Base-by-base conservation (phyloP, 1,140 invertebrate species). In the Aphelinus atriplicis region DNA sequence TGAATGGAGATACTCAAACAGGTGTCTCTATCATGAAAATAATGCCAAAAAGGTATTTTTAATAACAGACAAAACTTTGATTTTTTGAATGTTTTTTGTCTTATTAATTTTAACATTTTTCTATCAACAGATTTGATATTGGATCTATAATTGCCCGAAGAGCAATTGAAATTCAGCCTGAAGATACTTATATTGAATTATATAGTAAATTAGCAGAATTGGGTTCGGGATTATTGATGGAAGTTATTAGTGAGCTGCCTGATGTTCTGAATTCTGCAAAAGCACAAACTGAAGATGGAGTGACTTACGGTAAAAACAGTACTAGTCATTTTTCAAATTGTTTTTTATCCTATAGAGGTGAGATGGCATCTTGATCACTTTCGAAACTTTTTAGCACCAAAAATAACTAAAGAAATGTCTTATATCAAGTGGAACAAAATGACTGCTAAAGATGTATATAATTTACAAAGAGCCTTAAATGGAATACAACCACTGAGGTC, bases 21-120 rank as follows among this genome's bases (percentile, higher is more conserved):
- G 97, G 97, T 55, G 89, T 98, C 48, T 94, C 95, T 3, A 91
- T 98, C 50, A 97, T 98, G 93, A 92, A 91, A 87, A 95, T 98
- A 69, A 90, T 92, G 80, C 94, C 96, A 43, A 90, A 95, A 84
- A 91, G 92, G 92, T 93, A 85, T 62, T 51, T 67, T 78, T 71
- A 46, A 58, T 48, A 71, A 63, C 50, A 7, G 0, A 53, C 9
- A 6, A 53, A 26, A 63, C 46, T 45, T 55, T 10, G 65, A 3
- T 42, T 65, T 72, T 47, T 67, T 10, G 26, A 47, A 56, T 45
- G 10, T 1, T 2, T 1, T n/a, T 3, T 3, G 10, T 58, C 0
- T 48, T 69, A 1, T 62, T 51, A 3, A 73, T 43, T 62, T 61
- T 46, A 53, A 61, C 67, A 26, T 26, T 26, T 26, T 26, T 58